Base-by-base conservation (phyloP, 2,888 invertebrate species). In the Automeris io region DNA sequence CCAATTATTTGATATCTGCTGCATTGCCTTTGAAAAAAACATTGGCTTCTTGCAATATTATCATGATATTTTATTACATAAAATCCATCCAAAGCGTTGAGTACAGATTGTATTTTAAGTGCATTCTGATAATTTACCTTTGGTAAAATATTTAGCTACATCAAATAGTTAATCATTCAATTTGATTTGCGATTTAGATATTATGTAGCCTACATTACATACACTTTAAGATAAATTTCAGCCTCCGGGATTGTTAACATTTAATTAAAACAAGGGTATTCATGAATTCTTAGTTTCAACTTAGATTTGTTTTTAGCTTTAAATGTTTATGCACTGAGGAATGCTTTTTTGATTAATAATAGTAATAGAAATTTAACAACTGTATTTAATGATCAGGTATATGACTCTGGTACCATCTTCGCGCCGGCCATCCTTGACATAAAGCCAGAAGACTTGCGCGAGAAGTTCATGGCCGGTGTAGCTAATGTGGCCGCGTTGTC, bases 331-430 rank as follows among this genome's bases (percentile, higher is more conserved):
- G n/a, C n/a, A n/a, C n/a, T n/a, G n/a, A n/a, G n/a, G n/a, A n/a
- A n/a, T n/a, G n/a, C n/a, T n/a, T n/a, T n/a, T n/a, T n/a, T n/a
- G n/a, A n/a, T n/a, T n/a, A n/a, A n/a, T n/a, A n/a, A n/a, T n/a
- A n/a, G n/a, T n/a, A n/a, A n/a, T n/a, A n/a, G n/a, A n/a, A n/a
- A n/a, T n/a, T n/a, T n/a, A n/a, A n/a, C n/a, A 31, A 36, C 13
- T 24, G 21, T 12, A 31, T 24, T 33, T 43, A 1, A 12, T 23
- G 24, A 19, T 2, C 41, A 87, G 87, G 99, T 99, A 1, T 99
- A 98, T 63, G 99, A 99, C 78, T 97, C 97, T 47, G 99, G 99
- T 41, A 98, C 98, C 55, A 94, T 98, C 68, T 99, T 99, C 79
- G 94, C 96, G 11, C 99, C 99, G 1, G 94, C 93, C 53, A 97